Conservation (phyloP, 64 coral and sea anemone species). For the Dendronephthya gigantea region DNA sequence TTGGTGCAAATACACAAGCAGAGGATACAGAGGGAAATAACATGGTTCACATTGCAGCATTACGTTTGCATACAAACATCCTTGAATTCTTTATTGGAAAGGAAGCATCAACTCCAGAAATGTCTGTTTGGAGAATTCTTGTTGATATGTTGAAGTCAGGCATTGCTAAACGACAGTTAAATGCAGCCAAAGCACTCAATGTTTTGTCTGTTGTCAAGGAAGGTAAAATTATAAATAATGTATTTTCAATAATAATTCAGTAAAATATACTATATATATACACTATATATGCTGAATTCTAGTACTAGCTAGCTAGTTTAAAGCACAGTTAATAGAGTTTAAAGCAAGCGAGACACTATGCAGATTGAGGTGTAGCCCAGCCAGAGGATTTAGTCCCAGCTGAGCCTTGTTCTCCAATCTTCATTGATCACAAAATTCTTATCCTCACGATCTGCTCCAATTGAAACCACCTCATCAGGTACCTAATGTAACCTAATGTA, state of each 20-base stretch:
- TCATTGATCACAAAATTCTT: too few species aligned
- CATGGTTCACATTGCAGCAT: slow-evolving; percentile 55
- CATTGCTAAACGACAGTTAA: slow-evolving; percentile 44
- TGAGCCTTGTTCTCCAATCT: too few species aligned
- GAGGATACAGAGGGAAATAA: slow-evolving; percentile 55
- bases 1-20: slow-evolving; percentile 41
- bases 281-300: too few species aligned
- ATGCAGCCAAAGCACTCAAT: slow-evolving; percentile 66
- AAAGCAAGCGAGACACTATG: too few species aligned
- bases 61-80: slow-evolving; percentile 77
- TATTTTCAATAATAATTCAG: not conserved
- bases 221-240: not conserved
- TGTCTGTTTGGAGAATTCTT: slow-evolving; percentile 77
- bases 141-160: slow-evolving; percentile 81
- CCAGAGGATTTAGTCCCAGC: too few species aligned
- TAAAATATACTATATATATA: too few species aligned
- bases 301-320: too few species aligned
- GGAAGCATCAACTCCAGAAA: slow-evolving; percentile 48
- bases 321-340: too few species aligned
- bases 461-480: too few species aligned
- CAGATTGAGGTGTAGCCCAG: too few species aligned
- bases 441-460: too few species aligned
- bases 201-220: slow-evolving; percentile 66
- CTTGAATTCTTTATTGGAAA: slow-evolving; percentile 84
- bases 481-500: not conserved